These are phyloP conservation scores for Marmota monax DNA, from an alignment of 2,113 vertebrate genomes.

Conservation along the genomic window DNA sequence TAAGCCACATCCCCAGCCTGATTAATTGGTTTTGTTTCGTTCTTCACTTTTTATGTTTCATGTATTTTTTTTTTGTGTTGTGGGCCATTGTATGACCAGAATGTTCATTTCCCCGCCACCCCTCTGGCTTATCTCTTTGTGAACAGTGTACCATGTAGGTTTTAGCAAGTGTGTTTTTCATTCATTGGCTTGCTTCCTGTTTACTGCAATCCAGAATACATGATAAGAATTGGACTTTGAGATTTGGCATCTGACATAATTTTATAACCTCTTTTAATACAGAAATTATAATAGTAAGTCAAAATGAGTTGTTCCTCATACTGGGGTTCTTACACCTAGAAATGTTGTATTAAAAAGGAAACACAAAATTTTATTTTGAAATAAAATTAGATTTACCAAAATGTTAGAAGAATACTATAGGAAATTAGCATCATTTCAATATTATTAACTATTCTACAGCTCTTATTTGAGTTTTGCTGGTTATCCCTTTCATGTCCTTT, in stretches of 20 bases:
- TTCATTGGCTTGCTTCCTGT: conserved; percentile 59
- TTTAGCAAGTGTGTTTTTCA: conserved; percentile 47
- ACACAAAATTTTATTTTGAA: conserved; percentile 40
- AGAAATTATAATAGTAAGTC: conserved; percentile 53
- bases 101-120: not conserved
- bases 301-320: conserved; percentile 56
- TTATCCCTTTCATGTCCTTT: conserved; percentile 31
- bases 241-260: conserved; percentile 54
- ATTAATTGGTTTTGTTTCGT: conserved; percentile 41
- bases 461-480: conserved; percentile 56
- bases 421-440: conserved; percentile 31
- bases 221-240: conserved; percentile 26
- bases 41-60: conserved; percentile 61
- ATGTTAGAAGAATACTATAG: conserved; percentile 1
- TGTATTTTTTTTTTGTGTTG: not conserved
- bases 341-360: conserved; percentile 56
- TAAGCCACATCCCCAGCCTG: not conserved
- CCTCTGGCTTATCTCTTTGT: conserved; percentile 27
- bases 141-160: conserved; percentile 2
- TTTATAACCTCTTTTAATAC: conserved; percentile 42
- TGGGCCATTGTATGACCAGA: not conserved
- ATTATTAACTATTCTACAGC: not conserved
- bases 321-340: conserved; percentile 21
- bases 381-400: conserved; percentile 60
- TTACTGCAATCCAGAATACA: not conserved